Percentiles rank a stretch among this genome's conserved stretches.
Conservation (phyloP, 2,888 invertebrate genomes). For the Argyresthia goedartella region DNA sequence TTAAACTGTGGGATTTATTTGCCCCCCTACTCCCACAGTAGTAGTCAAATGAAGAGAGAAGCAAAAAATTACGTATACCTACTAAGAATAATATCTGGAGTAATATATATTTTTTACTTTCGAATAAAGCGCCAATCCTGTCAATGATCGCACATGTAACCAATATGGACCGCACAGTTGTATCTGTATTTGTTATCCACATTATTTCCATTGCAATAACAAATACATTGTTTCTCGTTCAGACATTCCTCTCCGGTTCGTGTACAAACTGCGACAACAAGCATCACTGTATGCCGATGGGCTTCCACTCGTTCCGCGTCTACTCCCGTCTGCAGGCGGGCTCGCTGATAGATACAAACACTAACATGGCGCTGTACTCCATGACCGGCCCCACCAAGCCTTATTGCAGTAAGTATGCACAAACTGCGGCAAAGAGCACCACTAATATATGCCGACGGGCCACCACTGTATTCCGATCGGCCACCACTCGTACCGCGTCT, state of each 20-base stretch:
- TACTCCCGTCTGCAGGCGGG: conserved; percentile 60
- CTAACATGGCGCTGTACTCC: conserved; percentile 75
- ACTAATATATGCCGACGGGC: conserved; percentile 80
- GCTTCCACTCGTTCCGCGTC: conserved; percentile 69
- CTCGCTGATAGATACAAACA: conserved; percentile 51
- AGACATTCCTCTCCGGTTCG: conserved; percentile 77
- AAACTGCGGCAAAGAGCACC: conserved; percentile 76
- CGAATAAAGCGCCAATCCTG: no score
- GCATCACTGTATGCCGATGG: conserved; percentile 78
- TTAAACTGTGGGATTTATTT: no score
- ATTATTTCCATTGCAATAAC: no score
- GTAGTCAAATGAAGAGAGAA: no score
- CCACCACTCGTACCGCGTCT: conserved; percentile 68
- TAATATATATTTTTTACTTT: no score
- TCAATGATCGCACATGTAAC: no score
- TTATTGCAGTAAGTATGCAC: conserved; percentile 80
- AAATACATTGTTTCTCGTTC: conserved; percentile 11
- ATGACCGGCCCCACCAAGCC: conserved; percentile 79
- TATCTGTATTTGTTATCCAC: no score
- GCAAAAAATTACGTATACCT: no score
- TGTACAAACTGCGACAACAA: conserved; percentile 79
- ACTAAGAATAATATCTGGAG: no score
- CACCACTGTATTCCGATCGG: conserved; percentile 79
- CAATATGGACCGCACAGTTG: no score
- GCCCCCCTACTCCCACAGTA: no score